phyloP scores from a whole-genome alignment of 35 echinoderm and acorn worm species.

The Apostichopus californicus region DNA sequence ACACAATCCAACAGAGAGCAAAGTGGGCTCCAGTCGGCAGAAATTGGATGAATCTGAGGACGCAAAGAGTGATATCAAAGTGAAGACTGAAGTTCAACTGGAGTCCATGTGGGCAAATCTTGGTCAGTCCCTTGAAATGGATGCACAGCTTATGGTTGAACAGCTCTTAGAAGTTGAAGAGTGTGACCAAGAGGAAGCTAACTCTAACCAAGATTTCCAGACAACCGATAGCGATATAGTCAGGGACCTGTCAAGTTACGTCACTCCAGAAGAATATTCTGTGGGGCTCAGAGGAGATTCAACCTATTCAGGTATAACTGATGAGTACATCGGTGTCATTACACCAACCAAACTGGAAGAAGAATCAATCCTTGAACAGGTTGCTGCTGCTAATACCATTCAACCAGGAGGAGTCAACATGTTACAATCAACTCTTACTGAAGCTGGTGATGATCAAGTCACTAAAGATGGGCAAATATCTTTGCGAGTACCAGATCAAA shows the following conservation, averaged over 20 bases:
- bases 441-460: too few relatives aligned
- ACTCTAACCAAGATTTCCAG: neutral
- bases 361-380: too few relatives aligned
- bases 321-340: neutral
- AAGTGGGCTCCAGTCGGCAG: too few relatives aligned
- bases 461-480: neutral
- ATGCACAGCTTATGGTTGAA: neutral
- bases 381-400: too few relatives aligned
- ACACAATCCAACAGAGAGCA: too few relatives aligned
- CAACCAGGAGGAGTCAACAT: too few relatives aligned
- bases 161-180: neutral
- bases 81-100: neutral
- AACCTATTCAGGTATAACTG: neutral
- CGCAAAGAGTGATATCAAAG: neutral
- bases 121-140: neutral
- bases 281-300: neutral
- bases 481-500: neutral
- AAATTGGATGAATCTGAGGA: neutral
- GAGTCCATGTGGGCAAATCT: neutral
- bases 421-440: too few relatives aligned
- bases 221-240: neutral
- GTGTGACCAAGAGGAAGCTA: neutral
- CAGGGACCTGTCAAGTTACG: neutral
- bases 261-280: neutral
- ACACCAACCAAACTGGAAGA: neutral